Base-by-base conservation (phyloP, 2,797 vertebrate species). In the Aselliscus stoliczkanus region DNA sequence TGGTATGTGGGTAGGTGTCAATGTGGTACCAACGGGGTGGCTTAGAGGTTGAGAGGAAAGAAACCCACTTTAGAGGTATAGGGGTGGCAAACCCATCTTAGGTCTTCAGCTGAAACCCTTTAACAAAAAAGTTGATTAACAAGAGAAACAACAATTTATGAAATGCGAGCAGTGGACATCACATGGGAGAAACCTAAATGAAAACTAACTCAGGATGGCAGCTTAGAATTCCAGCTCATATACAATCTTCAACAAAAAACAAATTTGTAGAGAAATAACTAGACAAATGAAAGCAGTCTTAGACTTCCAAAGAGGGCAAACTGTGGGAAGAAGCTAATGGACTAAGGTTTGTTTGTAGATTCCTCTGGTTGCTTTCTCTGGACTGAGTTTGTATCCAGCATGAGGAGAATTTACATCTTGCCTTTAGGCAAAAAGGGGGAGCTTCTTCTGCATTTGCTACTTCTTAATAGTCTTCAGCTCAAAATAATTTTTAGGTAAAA, bases 401-500 rank as follows among this genome's bases (percentile, higher is more conserved):
- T 73, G 56, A 73, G 1, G 15, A 58, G 15, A 39, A 72, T 42
- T 73, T 65, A 4, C 47, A 23, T 87, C n/a, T 60, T 87, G 39
- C 23, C 21, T 50, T 72, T 39, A 15, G 5, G 20, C 58, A 65
- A 52, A 60, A 82, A 58, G 27, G 29, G 23, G 23, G 7, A 17
- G 1, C 2, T 31, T 29, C 12, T n/a, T 21, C 60, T 83, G 20
- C n/a, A 69, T 76, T 88, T 58, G 23, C 69, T 70, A 0, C 9
- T 83, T 76, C 42, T 75, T 60, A 58, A 31, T 60, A 44, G 23
- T 83, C 60, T 77, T 76, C 64, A 31, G 25, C 34, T 77, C 69
- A 69, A 58, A 69, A 82, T 67, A 62, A 44, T 31, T 83, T 76
- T 70, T 73, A 65, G 42, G 58, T 81, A 76, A 87, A 47, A 87